A percentile compares a stretch with the other conserved stretches of the same genome.
These are phyloP conservation scores for Schizopygopsis pylzovi DNA, from an alignment of 2,797 vertebrate species.

Conservation along the genomic window DNA sequence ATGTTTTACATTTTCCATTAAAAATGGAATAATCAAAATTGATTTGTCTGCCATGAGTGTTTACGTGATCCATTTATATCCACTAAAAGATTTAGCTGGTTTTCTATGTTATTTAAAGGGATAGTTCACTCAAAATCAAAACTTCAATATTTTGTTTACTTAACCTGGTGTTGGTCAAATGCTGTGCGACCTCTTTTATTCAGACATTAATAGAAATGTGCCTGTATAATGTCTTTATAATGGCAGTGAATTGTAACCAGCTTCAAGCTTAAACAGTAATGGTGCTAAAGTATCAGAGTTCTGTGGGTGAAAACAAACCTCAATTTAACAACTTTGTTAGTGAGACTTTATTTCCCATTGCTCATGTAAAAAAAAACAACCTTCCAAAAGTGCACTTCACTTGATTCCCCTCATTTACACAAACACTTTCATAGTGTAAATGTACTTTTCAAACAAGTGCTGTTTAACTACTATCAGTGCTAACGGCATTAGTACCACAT, in stretches of 20 bases:
- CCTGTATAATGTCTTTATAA: neutral
- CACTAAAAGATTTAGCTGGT: neutral
- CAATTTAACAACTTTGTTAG: neutral
- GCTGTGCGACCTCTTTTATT: neutral
- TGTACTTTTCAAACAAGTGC: neutral
- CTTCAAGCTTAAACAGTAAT: neutral
- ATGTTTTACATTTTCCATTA: slow-evolving; percentile 94
- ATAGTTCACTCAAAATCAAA: neutral
- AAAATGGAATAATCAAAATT: slow-evolving; percentile 83
- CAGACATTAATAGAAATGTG: neutral
- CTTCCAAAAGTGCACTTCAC: neutral
- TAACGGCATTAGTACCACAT: too few species aligned
- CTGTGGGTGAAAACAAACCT: neutral
- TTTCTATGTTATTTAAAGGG: neutral
- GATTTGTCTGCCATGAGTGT: slow-evolving; percentile 17
- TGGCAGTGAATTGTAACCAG: neutral
- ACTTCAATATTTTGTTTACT: too few species aligned
- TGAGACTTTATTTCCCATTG: neutral
- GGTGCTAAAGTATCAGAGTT: neutral
- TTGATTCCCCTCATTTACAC: neutral
- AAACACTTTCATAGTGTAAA: neutral
- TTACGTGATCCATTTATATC: neutral
- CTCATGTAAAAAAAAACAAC: neutral
- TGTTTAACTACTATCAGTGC: too few species aligned
- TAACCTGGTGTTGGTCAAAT: neutral